These are phyloP conservation scores for Enteromius viviparus DNA, from an alignment of 2,797 vertebrate species.

Conservation along the genomic window DNA sequence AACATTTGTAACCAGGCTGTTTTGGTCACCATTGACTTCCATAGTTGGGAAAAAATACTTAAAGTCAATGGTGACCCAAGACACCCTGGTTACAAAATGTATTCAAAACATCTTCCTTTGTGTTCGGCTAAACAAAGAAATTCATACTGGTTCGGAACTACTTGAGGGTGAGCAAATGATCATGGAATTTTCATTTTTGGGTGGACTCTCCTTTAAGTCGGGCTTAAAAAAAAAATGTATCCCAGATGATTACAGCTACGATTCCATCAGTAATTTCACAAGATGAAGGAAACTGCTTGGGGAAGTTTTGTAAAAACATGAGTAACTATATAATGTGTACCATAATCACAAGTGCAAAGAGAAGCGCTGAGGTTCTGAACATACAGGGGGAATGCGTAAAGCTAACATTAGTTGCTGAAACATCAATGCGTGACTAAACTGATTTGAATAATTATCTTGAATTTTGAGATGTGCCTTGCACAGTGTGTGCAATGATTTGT, in stretches of 20 bases:
- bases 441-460: neutral
- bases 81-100: too few species aligned
- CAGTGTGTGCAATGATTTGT: neutral
- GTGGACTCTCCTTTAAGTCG: too few species aligned
- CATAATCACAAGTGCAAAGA: neutral
- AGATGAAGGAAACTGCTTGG: neutral
- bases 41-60: too few species aligned
- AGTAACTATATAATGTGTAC: neutral
- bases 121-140: too few species aligned
- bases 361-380: neutral
- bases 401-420: neutral
- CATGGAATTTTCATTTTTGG: too few species aligned
- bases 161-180: too few species aligned
- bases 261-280: neutral
- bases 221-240: neutral
- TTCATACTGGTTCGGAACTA: too few species aligned
- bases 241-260: neutral
- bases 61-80: too few species aligned
- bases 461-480: neutral
- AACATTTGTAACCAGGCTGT: too few species aligned
- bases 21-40: too few species aligned
- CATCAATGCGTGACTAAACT: neutral
- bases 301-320: neutral
- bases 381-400: neutral
- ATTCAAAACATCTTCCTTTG: too few species aligned